phyloP scores from a whole-genome alignment of 1,140 invertebrate species.

The Diabrotica virgifera region DNA sequence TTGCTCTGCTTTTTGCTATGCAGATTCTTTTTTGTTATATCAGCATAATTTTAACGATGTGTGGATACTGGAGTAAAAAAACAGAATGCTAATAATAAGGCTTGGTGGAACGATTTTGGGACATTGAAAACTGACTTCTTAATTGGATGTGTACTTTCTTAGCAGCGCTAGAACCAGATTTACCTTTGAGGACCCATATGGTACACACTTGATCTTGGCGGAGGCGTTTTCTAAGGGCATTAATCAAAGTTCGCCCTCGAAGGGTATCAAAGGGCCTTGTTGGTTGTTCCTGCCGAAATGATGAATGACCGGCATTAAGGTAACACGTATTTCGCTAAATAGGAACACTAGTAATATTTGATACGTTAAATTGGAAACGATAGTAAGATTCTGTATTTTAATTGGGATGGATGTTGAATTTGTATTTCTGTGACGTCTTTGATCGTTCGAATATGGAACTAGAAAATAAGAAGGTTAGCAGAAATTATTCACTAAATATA shows the following conservation, averaged over 20 bases:
- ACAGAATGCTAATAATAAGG: too few species aligned
- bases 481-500: too few species aligned
- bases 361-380: not conserved
- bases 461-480: too few species aligned
- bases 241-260: slow-evolving; percentile 17
- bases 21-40: too few species aligned
- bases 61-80: too few species aligned
- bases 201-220: slow-evolving; percentile 19
- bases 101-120: not conserved
- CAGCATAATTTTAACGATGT: too few species aligned
- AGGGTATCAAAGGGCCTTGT: slow-evolving; percentile 15
- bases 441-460: too few species aligned
- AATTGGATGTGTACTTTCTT: slow-evolving; percentile 10
- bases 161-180: slow-evolving; percentile 11
- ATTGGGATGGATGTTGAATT: not conserved
- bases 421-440: too few species aligned
- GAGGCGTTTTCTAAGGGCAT: slow-evolving; percentile 19
- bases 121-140: not conserved
- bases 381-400: not conserved
- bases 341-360: not conserved
- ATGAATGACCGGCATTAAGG: not conserved
- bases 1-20: too few species aligned
- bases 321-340: not conserved
- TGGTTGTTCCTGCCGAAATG: not conserved
- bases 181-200: slow-evolving; percentile 21